Evolutionary conservation across 1,140 invertebrate species (phyloP).

Genomic region (Drosophila sp.): DNA sequence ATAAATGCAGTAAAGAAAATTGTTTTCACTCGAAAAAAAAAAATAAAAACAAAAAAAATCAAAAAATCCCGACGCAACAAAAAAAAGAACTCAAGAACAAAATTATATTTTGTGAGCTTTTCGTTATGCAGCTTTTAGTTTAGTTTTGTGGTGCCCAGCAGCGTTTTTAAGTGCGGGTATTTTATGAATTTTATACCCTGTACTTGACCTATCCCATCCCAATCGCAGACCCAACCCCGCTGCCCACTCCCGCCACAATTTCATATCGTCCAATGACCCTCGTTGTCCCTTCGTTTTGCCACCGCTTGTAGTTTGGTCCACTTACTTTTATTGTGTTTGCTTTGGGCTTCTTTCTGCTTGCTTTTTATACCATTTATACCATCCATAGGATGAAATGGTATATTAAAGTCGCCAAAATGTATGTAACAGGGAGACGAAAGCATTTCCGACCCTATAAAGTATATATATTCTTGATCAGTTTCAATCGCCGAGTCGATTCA

Average conservation of each 20-base stretch:
- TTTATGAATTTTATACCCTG: constrained; percentile 77
- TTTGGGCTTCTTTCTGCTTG: constrained; percentile 43
- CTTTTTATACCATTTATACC: not conserved
- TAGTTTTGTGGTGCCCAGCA: constrained; percentile 35
- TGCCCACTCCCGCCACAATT: not conserved
- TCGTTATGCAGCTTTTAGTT: constrained; percentile 30
- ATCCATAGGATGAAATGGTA: no score
- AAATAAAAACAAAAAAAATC: constrained; percentile 43
- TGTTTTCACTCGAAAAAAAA: constrained; percentile 63
- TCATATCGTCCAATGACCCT: not conserved
- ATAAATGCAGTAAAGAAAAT: constrained; percentile 49
- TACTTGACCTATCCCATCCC: constrained; percentile 65
- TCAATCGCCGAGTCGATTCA: no score
- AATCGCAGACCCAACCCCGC: constrained; percentile 6
- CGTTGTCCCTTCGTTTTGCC: not conserved
- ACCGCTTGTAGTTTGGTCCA: constrained; percentile 36
- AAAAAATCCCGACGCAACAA: constrained; percentile 17
- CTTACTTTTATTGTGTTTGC: constrained; percentile 64
- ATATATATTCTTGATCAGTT: no score
- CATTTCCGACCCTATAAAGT: no score
- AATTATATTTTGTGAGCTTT: constrained; percentile 6
- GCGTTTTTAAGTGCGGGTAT: constrained; percentile 72
- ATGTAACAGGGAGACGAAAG: no score
- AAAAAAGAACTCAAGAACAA: not conserved
- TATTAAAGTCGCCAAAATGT: no score